Evolutionary conservation across 2,888 invertebrate species (phyloP).

Genomic region (Arrhopalites spinosus): DNA sequence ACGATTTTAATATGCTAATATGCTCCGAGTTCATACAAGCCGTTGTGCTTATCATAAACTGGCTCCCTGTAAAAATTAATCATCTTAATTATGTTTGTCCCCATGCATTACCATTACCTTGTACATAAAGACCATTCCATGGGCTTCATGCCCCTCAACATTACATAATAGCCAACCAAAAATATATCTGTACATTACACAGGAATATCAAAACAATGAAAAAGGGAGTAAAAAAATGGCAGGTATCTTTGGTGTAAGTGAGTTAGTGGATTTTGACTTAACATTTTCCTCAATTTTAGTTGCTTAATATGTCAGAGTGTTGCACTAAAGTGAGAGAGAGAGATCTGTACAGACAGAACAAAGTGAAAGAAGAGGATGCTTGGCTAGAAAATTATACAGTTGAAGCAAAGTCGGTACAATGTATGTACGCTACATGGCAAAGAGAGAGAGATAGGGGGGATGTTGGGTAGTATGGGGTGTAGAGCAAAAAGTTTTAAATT

Average conservation of each 20-base stretch:
- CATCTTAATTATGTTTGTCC: conserved; percentile 22
- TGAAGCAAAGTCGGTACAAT: background rate
- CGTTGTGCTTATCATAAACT: conserved; percentile 7
- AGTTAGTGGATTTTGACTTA: no score
- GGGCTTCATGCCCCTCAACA: no score
- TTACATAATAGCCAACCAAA: background rate
- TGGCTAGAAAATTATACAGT: no score
- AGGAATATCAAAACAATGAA: background rate
- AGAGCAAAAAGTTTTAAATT: conserved; percentile 18
- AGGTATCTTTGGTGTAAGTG: no score
- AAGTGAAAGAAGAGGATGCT: background rate
- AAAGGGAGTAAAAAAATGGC: no score
- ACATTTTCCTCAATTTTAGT: no score
- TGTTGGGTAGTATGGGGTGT: no score
- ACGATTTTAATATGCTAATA: conserved; percentile 32
- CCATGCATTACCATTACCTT: no score
- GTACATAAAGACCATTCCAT: no score
- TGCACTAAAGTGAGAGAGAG: background rate
- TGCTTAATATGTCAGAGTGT: no score
- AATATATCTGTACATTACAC: background rate
- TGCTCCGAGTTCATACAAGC: background rate
- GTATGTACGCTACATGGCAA: background rate
- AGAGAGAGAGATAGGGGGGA: background rate
- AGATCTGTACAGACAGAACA: no score
- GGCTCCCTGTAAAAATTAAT: conserved; percentile 13